These are phyloP conservation scores for Onychomys arenicola DNA, from an alignment of 2,797 vertebrate genomes.

Conservation along the genomic window DNA sequence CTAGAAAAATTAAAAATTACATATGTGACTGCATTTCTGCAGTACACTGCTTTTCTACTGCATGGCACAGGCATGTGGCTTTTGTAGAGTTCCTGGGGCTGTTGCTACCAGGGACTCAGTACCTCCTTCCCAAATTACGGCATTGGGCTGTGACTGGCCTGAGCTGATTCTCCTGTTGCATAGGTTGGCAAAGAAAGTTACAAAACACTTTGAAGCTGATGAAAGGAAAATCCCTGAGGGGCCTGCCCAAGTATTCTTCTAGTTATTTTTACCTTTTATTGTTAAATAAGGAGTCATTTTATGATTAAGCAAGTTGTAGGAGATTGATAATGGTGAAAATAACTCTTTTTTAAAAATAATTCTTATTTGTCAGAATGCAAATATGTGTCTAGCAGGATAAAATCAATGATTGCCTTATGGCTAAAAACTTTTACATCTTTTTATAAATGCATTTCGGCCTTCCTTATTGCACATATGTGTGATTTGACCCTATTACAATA, in stretches of 20 bases:
- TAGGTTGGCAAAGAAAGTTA: not conserved
- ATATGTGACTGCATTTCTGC: not conserved
- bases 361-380: conserved; percentile 26
- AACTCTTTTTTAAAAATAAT: conserved; percentile 8
- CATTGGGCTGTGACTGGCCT: not conserved
- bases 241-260: not conserved
- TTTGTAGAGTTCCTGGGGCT: not conserved
- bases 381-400: not conserved
- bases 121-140: not conserved
- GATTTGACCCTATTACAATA: not conserved
- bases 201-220: not conserved
- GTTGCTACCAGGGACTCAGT: not conserved
- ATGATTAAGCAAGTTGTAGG: conserved; percentile 22
- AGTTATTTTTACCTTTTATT: not conserved
- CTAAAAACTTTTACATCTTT: not conserved
- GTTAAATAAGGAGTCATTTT: conserved; percentile 22
- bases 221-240: not conserved
- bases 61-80: not conserved
- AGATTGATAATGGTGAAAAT: not conserved
- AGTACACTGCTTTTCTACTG: not conserved
- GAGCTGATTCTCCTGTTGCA: not conserved
- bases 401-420: not conserved
- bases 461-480: not conserved
- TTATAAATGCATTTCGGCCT: conserved; percentile 7
- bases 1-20: conserved; percentile 28